Evolutionary conservation across 2,797 vertebrate genomes (phyloP).

Genomic region (Sparidentex hasta): DNA sequence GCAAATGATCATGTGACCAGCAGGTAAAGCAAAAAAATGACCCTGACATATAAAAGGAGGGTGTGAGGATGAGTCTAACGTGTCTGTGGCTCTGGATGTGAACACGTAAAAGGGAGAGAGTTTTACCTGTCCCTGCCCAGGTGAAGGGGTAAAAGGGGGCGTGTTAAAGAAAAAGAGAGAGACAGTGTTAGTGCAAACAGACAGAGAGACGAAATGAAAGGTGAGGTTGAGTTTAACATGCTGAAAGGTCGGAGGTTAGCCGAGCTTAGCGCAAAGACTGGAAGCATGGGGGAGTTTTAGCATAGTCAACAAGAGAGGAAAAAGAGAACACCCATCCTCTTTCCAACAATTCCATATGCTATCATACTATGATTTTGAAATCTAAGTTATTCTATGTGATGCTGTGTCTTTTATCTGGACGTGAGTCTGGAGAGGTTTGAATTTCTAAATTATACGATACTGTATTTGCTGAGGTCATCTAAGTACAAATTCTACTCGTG

Average conservation of each 20-base stretch:
- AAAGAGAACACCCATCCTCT: not conserved
- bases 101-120: constrained; percentile 50
- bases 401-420: too few species aligned
- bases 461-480: too few species aligned
- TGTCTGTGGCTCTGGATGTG: not conserved
- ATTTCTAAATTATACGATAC: too few species aligned
- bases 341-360: not conserved
- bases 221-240: constrained; percentile 33
- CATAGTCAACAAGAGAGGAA: not conserved
- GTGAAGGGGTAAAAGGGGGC: constrained; percentile 69
- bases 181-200: constrained; percentile 58
- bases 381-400: too few species aligned
- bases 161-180: constrained; percentile 74
- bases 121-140: constrained; percentile 94
- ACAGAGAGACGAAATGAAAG: constrained; percentile 16
- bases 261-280: constrained; percentile 23
- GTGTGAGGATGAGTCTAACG: constrained; percentile 4
- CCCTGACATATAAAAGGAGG: constrained; percentile 28
- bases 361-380: too few species aligned
- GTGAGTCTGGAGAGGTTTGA: too few species aligned
- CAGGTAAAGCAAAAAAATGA: constrained; percentile 1
- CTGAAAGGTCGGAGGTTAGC: constrained; percentile 3
- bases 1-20: constrained; percentile 7
- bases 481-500: too few species aligned
- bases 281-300: not conserved